phyloP scores from a whole-genome alignment of 2,113 vertebrate genomes.

The Solea senegalensis region DNA sequence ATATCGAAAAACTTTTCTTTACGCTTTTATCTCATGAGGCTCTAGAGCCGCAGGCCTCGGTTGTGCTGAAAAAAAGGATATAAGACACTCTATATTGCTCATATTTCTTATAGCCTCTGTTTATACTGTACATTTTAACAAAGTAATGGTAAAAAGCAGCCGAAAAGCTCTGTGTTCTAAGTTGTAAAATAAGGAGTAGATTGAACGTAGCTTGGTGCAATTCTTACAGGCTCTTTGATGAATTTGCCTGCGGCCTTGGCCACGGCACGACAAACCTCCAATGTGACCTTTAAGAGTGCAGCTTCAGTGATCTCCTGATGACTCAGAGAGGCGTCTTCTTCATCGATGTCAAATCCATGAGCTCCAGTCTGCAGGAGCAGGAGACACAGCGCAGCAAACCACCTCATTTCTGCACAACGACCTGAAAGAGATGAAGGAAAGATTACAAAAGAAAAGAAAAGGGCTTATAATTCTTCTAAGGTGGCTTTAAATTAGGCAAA shows the following conservation, averaged over 20 bases:
- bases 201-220: not conserved
- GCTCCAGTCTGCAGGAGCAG: slow-evolving; percentile 2
- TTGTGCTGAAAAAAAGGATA: too few species aligned
- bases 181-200: too few species aligned
- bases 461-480: not conserved
- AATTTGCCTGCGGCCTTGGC: not conserved
- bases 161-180: too few species aligned
- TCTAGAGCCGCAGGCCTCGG: too few species aligned
- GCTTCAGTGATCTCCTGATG: slow-evolving; percentile 5
- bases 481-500: too few species aligned
- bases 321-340: not conserved
- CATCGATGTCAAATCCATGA: not conserved
- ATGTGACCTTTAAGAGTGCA: not conserved
- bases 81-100: too few species aligned
- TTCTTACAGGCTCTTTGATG: not conserved
- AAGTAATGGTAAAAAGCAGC: too few species aligned
- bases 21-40: too few species aligned
- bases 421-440: not conserved
- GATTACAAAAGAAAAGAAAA: not conserved
- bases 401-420: not conserved
- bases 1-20: too few species aligned
- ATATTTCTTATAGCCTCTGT: too few species aligned
- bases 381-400: not conserved
- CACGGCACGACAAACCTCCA: not conserved
- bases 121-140: too few species aligned